phyloP scores from a whole-genome alignment of 2,888 invertebrate genomes.

The Diploptera punctata region DNA sequence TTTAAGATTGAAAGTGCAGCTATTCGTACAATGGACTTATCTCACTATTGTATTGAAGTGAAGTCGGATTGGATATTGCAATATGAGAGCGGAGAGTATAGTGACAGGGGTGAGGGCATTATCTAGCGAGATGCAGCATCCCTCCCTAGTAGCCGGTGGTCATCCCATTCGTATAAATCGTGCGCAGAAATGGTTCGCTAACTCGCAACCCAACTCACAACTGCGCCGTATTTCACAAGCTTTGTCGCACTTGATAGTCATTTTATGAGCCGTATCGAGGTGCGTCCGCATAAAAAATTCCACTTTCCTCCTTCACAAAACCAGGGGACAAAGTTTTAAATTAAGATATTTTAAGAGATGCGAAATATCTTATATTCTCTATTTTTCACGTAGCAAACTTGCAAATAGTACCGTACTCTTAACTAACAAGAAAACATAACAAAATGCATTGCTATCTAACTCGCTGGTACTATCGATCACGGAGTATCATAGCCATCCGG shows the following conservation, averaged over 20 bases:
- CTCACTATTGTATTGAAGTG: conserved; percentile 22
- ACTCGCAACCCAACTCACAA: conserved; percentile 40
- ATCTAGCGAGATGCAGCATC: conserved; percentile 33
- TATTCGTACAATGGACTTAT: too few relatives aligned
- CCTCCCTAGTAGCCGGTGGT: conserved; percentile 33
- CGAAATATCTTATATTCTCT: too few relatives aligned
- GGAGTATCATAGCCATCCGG: too few relatives aligned
- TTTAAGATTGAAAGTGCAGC: too few relatives aligned
- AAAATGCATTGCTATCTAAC: too few relatives aligned
- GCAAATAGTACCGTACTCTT: too few relatives aligned
- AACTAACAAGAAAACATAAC: too few relatives aligned
- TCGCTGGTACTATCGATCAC: too few relatives aligned
- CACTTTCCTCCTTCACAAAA: background rate
- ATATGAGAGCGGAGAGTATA: background rate
- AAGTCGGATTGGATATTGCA: too few relatives aligned
- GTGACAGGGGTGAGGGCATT: conserved; percentile 18
- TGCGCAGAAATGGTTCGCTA: conserved; percentile 41
- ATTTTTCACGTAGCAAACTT: too few relatives aligned
- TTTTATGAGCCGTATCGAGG: conserved; percentile 41
- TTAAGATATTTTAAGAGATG: conserved; percentile 28
- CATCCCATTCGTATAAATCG: conserved; percentile 42
- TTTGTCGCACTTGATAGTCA: conserved; percentile 36
- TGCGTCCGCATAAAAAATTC: conserved; percentile 22
- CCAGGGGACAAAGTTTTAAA: conserved; percentile 24
- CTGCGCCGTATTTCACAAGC: conserved; percentile 41